Evolutionary conservation across 1,140 invertebrate species (phyloP).

Genomic region (Mylabris phalerata): DNA sequence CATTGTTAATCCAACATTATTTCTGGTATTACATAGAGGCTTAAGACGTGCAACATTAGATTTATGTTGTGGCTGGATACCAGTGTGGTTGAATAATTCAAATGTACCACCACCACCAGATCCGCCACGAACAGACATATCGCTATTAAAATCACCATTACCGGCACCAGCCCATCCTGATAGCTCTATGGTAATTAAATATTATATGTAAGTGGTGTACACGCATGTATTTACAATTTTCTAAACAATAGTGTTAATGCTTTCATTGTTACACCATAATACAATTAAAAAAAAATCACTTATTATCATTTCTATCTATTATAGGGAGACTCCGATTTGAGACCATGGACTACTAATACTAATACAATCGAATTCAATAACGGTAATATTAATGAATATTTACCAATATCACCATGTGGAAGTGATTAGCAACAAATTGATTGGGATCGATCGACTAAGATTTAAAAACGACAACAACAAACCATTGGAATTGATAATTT

Average conservation of each 20-base stretch:
- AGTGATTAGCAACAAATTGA: conserved; percentile 34
- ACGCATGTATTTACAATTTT: conserved; percentile 26
- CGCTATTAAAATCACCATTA: conserved; percentile 46
- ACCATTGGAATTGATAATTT: neutral
- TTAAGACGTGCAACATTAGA: conserved; percentile 63
- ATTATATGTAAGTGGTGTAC: conserved; percentile 59
- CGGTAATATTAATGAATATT: conserved; percentile 3
- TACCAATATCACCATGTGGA: conserved; percentile 32
- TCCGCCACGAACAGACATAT: conserved; percentile 44
- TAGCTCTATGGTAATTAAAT: conserved; percentile 61
- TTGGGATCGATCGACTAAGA: conserved; percentile 38
- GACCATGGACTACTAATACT: conserved; percentile 34
- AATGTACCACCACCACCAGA: conserved; percentile 41
- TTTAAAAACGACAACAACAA: conserved; percentile 22
- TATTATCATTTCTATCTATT: conserved; percentile 8
- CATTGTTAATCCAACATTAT: conserved; percentile 76
- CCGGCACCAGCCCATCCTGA: conserved; percentile 48
- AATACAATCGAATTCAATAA: conserved; percentile 32
- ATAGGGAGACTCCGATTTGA: conserved; percentile 43
- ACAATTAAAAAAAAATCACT: neutral
- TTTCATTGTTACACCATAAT: neutral
- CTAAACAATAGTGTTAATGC: neutral
- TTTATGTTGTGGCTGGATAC: conserved; percentile 65
- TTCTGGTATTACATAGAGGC: conserved; percentile 70
- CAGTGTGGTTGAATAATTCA: conserved; percentile 46